Percentiles rank a stretch among this genome's conserved stretches.
Evolutionary conservation across 64 coral and sea anemone genomes (phyloP).

Genomic region (Hydrozoanthus tunicans): DNA sequence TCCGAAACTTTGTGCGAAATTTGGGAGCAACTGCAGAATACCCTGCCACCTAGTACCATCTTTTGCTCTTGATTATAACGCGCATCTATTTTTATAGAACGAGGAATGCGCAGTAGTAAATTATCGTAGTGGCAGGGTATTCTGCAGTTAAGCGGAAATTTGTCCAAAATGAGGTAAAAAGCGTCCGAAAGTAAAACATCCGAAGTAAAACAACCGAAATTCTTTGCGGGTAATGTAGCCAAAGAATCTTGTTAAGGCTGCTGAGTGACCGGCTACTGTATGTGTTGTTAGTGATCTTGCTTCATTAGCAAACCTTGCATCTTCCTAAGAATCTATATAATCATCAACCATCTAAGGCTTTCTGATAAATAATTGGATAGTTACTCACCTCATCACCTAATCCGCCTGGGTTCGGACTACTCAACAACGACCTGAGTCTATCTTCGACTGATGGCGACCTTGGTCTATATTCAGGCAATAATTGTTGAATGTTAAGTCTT

Average conservation of each 20-base stretch:
- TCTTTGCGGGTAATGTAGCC: neutral
- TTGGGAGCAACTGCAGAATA: too few relatives aligned
- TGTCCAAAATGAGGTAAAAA: neutral
- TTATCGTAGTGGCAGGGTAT: too few relatives aligned
- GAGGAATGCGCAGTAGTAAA: too few relatives aligned
- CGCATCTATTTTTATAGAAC: too few relatives aligned
- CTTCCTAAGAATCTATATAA: neutral
- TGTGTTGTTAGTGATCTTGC: too few relatives aligned
- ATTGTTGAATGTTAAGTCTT: slow-evolving; percentile 50
- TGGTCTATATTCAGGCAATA: slow-evolving; percentile 25
- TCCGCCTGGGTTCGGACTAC: slow-evolving; percentile 78
- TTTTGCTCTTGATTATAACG: too few relatives aligned
- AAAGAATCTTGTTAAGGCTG: too few relatives aligned
- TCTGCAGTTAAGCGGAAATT: too few relatives aligned
- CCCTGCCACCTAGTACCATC: too few relatives aligned
- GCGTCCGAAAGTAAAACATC: neutral
- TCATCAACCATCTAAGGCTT: neutral
- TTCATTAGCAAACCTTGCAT: too few relatives aligned
- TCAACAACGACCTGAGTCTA: slow-evolving; percentile 78
- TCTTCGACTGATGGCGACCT: slow-evolving; percentile 82
- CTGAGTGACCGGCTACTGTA: too few relatives aligned
- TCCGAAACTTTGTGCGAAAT: neutral
- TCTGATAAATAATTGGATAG: too few relatives aligned
- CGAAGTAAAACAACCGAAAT: neutral
- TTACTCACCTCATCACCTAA: slow-evolving; percentile 63